A percentile compares a stretch with the other conserved stretches of the same genome.
These are phyloP conservation scores for Trididemnum nubilum DNA, from an alignment of 23 tunicate species.

Conservation along the genomic window DNA sequence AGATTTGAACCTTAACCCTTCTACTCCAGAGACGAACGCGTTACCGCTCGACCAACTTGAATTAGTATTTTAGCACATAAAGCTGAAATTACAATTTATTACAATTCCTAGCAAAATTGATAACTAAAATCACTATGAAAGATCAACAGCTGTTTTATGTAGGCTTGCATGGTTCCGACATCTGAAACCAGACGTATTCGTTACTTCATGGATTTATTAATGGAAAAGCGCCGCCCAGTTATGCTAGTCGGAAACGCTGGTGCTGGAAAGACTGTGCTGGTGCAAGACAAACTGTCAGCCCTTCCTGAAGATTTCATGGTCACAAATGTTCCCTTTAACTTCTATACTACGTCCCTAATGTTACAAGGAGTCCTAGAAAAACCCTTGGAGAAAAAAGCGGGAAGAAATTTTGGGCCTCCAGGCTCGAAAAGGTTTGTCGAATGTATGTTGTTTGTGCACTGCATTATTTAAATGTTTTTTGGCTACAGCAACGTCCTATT, in stretches of 20 bases:
- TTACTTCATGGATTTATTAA: constrained; percentile 91
- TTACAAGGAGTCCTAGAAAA: constrained; percentile 93
- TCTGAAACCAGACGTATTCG: constrained; percentile 94
- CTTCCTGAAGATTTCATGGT: constrained; percentile 91
- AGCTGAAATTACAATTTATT: too few species aligned
- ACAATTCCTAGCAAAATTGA: too few species aligned
- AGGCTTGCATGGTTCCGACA: constrained; percentile 99
- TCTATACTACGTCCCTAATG: constrained; percentile 97
- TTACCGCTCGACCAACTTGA: too few species aligned
- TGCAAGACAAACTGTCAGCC: constrained; percentile 83
- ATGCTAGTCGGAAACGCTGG: constrained; percentile 99
- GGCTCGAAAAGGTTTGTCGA: constrained; percentile 94
- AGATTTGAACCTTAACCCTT: too few species aligned
- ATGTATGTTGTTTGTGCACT: too few species aligned
- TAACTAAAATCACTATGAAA: too few species aligned
- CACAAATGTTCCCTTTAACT: constrained; percentile 95
- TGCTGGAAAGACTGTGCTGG: constrained; percentile 90
- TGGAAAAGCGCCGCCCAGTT: constrained; percentile 92
- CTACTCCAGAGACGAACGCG: too few species aligned
- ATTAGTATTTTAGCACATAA: too few species aligned
- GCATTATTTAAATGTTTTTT: background rate
- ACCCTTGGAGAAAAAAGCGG: constrained; percentile 98
- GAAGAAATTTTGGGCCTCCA: constrained; percentile 97
- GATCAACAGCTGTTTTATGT: too few species aligned
- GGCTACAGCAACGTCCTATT: too few species aligned